Percentiles rank a stretch among this genome's conserved stretches.
Conservation (phyloP, 2,113 vertebrate species). For the Pseudopipra pipra region DNA sequence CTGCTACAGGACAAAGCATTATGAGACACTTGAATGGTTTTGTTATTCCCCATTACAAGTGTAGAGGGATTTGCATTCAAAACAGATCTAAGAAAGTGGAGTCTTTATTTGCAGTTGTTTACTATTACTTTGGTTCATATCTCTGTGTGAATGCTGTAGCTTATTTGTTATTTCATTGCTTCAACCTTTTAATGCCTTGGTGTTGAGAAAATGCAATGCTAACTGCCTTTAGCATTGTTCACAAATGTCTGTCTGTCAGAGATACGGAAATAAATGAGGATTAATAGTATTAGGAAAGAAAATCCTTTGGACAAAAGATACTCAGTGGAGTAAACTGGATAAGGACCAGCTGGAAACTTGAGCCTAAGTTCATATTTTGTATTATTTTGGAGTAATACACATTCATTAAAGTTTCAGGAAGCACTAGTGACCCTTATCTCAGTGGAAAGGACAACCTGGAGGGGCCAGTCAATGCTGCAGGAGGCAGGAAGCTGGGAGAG, state of each 20-base stretch:
- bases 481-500: neutral
- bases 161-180: neutral
- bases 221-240: neutral
- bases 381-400: neutral
- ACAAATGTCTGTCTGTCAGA: neutral
- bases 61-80: neutral
- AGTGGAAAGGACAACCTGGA: neutral
- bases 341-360: neutral
- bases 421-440: neutral
- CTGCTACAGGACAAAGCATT: neutral
- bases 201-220: neutral
- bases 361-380: neutral
- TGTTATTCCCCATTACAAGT: neutral
- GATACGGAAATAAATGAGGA: neutral
- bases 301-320: neutral
- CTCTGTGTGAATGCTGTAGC: neutral
- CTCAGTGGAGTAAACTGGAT: neutral
- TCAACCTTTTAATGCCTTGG: neutral
- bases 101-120: neutral
- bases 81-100: neutral
- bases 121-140: neutral
- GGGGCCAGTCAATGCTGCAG: neutral
- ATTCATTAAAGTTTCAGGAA: neutral
- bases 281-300: neutral
- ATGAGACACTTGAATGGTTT: neutral